Base-by-base conservation (phyloP, 2,113 vertebrate genomes). In the Mirounga angustirostris region DNA sequence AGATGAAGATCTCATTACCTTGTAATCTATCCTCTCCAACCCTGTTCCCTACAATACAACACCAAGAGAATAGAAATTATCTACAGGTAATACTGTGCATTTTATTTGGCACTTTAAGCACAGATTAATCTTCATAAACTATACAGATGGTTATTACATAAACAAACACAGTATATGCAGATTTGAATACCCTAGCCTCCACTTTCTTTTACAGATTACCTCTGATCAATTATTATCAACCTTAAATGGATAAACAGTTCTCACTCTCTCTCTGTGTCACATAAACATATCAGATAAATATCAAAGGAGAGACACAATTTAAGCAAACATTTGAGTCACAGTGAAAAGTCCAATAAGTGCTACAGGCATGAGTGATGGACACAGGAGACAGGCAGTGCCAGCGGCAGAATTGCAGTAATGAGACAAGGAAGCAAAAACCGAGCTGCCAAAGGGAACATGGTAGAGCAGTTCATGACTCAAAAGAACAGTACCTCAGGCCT, bases 241-340 rank as follows among this genome's bases (percentile, higher is more conserved):
- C 40, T 74, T 83, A 84, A 79, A 67, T 54, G 11, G 10, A n/a
- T 91, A 89, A 52, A 73, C 46, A 14, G 8, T 79, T 54, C 46
- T 73, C 24, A 36, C 26, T 18, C 12, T 50, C 26, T 71, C 4
- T 54, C 28, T 67, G 26, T 30, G 26, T 7, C 10, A 8, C 16
- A 78, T 78, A 56, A 96, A 83, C 59, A 84, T 86, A 84, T 36
- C 54, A 93, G 78, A 58, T 30, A 95, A 91, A 84, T 90, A 83
- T 95, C 30, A 89, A 97, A 88, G 46, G 54, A 82, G 65, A 94
- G 46, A 82, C 11, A 88, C 1, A 65, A 61, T 76, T 92, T 88
- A 94, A 91, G 69, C 59, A 88, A 93, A 58, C 30, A 69, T 84
- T 58, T 0, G 14, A 91, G 90, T 88, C 59, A 80, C 78, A 84